Evolutionary conservation across 2,113 vertebrate species (phyloP).

Genomic region (Poeciliopsis occidentalis): DNA sequence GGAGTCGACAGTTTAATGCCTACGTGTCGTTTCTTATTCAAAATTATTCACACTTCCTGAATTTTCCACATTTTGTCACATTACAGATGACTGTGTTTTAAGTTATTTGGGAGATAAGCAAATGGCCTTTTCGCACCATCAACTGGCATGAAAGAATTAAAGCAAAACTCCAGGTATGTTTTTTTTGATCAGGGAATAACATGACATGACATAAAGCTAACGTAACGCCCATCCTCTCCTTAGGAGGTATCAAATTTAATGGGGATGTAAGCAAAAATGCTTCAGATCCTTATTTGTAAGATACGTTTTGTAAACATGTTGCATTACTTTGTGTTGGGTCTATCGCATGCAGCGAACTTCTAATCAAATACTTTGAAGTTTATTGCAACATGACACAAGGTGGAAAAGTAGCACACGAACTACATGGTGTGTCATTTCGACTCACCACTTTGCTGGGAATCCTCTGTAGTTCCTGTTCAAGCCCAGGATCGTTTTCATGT

Average conservation of each 20-base stretch:
- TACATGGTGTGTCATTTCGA: neutral
- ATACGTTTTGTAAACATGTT: too few species aligned
- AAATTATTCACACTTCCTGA: neutral
- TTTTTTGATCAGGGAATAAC: too few species aligned
- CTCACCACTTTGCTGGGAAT: slow-evolving; percentile 82
- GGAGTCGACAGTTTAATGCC: neutral
- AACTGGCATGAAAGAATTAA: too few species aligned
- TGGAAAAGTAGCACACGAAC: neutral
- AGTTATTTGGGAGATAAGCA: neutral
- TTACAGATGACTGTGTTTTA: neutral
- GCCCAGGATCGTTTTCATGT: slow-evolving; percentile 83
- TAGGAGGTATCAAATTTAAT: too few species aligned
- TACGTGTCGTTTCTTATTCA: neutral
- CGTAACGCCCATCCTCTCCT: too few species aligned
- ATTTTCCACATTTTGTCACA: neutral
- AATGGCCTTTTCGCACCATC: too few species aligned
- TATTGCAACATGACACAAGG: neutral
- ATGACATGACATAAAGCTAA: too few species aligned
- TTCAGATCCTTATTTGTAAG: too few species aligned
- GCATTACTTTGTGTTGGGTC: too few species aligned
- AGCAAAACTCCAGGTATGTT: too few species aligned
- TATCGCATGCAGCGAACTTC: too few species aligned
- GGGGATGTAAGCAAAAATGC: too few species aligned
- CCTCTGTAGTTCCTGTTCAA: slow-evolving; percentile 85
- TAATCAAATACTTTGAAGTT: neutral